Base-by-base conservation (phyloP, 23 tunicate genomes). In the Trididemnum clinides region DNA sequence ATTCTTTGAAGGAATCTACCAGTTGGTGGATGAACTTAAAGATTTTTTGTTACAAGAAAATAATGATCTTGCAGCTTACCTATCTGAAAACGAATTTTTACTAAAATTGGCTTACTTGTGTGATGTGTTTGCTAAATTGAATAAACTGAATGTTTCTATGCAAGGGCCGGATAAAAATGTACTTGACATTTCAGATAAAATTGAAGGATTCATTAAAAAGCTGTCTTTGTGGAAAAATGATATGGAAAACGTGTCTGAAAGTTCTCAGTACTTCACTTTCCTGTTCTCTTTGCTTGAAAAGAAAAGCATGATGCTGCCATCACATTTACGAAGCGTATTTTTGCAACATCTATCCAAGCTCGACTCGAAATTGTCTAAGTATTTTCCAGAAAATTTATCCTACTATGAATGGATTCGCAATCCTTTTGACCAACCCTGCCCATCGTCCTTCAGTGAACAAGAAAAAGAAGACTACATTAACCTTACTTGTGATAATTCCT, bases 181-280 rank as follows among this genome's bases (percentile, higher is more conserved):
- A 66, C 83, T 78, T 78, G 83, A 78, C 83, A 28, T 50, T 78
- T 78, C 66, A 78, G 83, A 78, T 78, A 29, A 78, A 78, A 51
- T 78, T 51, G 83, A 34, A 78, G 83, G 23, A 26, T 78, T 78
- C 83, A 51, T 78, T 50, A 78, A 50, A 78, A 78, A 78, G 83
- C 66, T 78, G 66, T 51, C 65, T 50, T 78, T 78, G 66, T 50
- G 66, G 83, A 78, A 78, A 28, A 30, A 78, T 18, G 66, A 78
- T 51, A 78, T 78, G 50, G 83, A 15, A 78, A 78, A 30, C 64
- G 37, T 78, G 83, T 54, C 66, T 54, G 83, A 39, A 78, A 78
- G 83, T 28, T 78, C 83, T 78, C 65, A 51, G 65, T 78, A 78
- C 66, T 78, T 78, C 29, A 78, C 65, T 78, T 78, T 78, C 83